Conservation (phyloP, 1,140 invertebrate genomes). For the Globodera ellingtonae region DNA sequence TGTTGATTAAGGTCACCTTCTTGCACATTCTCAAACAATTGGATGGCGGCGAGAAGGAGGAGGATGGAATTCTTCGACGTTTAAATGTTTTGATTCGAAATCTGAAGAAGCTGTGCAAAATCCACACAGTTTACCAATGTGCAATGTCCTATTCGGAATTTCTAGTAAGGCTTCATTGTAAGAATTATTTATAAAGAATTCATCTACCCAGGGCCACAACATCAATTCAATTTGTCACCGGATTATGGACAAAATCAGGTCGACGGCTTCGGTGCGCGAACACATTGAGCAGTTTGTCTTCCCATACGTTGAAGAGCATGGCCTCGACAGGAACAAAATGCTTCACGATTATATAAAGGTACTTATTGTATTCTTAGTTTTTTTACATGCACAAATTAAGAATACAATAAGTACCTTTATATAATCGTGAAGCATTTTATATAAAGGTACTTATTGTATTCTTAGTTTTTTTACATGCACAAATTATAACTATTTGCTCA, state of each 20-base stretch:
- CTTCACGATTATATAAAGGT: constrained; percentile 39
- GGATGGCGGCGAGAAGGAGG: neutral
- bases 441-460: constrained; percentile 21
- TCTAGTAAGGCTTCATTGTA: constrained; percentile 13
- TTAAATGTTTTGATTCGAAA: constrained; percentile 31
- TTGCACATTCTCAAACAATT: constrained; percentile 27
- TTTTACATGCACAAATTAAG: neutral
- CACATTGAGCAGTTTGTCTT: constrained; percentile 37
- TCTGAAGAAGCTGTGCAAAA: constrained; percentile 22
- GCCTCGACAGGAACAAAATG: constrained; percentile 32
- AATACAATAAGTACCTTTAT: too few species aligned
- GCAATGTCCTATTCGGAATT: constrained; percentile 33
- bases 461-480: neutral
- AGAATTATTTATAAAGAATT: neutral
- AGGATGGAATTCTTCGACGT: neutral
- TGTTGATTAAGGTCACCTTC: constrained; percentile 7
- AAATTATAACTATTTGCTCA: neutral
- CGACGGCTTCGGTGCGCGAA: constrained; percentile 29
- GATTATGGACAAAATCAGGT: constrained; percentile 30
- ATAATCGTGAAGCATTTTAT: too few species aligned
- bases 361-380: neutral
- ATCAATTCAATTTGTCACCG: constrained; percentile 28
- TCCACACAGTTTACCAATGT: constrained; percentile 29
- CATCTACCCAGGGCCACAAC: constrained; percentile 1
- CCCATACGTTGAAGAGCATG: constrained; percentile 35